Evolutionary conservation across 2,113 vertebrate species (phyloP).

Genomic region (Paramisgurnus dabryanus): DNA sequence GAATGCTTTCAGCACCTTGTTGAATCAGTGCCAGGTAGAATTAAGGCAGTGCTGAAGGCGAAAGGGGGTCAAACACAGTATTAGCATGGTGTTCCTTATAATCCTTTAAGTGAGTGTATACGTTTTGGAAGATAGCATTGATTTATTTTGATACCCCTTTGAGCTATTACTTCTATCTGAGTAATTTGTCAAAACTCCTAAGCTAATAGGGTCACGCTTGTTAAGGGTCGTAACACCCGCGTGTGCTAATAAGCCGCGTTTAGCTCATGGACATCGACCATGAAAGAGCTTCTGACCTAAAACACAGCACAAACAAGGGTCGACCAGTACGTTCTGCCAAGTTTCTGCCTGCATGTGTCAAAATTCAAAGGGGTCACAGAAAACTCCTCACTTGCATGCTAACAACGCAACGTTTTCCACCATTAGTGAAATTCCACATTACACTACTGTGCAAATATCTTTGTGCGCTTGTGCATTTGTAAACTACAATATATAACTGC

Average conservation of each 20-base stretch:
- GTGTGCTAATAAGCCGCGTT: neutral
- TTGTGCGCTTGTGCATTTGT: neutral
- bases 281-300: neutral
- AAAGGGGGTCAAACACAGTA: too few relatives aligned
- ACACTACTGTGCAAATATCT: neutral
- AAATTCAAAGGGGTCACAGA: neutral
- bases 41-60: too few relatives aligned
- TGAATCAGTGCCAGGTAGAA: too few relatives aligned
- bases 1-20: too few relatives aligned
- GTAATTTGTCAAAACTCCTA: neutral
- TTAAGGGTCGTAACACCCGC: neutral
- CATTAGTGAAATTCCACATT: constrained; percentile 35
- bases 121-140: too few relatives aligned
- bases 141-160: neutral
- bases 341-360: constrained; percentile 7
- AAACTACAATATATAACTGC: too few relatives aligned
- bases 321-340: constrained; percentile 1
- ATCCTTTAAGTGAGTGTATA: too few relatives aligned
- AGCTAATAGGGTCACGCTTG: neutral
- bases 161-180: constrained; percentile 2
- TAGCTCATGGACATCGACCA: neutral
- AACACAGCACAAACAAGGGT: constrained; percentile 14
- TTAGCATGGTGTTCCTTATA: too few relatives aligned
- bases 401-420: constrained; percentile 42
- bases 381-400: constrained; percentile 34